phyloP scores from a whole-genome alignment of 2,113 vertebrate genomes.

The Rousettus leschenaultii region DNA sequence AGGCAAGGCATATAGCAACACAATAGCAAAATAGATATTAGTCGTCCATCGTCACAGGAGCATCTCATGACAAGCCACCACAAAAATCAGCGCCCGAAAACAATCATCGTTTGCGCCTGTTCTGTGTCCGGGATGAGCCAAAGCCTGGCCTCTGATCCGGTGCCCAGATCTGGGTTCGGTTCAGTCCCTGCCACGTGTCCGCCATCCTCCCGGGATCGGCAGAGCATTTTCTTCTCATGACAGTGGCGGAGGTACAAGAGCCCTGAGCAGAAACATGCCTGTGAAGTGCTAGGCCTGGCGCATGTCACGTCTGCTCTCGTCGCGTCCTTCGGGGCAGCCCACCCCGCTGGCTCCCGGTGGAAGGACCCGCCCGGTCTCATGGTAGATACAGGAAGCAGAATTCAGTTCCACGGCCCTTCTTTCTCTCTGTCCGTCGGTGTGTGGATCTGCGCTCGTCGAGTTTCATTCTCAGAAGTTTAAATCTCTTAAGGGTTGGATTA shows the following conservation, averaged over 20 bases:
- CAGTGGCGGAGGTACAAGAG: not conserved
- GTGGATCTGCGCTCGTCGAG: not conserved
- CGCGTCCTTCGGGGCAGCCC: no score
- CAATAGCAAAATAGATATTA: not conserved
- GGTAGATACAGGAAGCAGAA: no score
- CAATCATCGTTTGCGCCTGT: not conserved
- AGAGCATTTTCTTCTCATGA: not conserved
- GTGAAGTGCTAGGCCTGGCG: not conserved
- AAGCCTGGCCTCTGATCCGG: no score
- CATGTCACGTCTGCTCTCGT: rapidly evolving
- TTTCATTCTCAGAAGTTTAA: not conserved
- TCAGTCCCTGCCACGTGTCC: rapidly evolving
- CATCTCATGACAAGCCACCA: not conserved
- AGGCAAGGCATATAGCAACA: no score
- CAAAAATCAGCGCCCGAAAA: not conserved
- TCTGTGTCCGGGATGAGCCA: not conserved
- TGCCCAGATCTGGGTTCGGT: no score
- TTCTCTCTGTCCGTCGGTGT: not conserved
- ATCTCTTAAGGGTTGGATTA: not conserved
- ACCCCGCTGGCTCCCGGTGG: no score
- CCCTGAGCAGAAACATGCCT: not conserved
- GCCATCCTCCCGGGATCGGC: no score
- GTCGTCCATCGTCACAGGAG: not conserved
- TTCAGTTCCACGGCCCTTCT: rapidly evolving
- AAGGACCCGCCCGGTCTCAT: not conserved